Evolutionary conservation across 2,888 invertebrate genomes (phyloP), one percentile per base, ranked within the genome.

Genomic region (Marasmarcha lunaedactyla): DNA sequence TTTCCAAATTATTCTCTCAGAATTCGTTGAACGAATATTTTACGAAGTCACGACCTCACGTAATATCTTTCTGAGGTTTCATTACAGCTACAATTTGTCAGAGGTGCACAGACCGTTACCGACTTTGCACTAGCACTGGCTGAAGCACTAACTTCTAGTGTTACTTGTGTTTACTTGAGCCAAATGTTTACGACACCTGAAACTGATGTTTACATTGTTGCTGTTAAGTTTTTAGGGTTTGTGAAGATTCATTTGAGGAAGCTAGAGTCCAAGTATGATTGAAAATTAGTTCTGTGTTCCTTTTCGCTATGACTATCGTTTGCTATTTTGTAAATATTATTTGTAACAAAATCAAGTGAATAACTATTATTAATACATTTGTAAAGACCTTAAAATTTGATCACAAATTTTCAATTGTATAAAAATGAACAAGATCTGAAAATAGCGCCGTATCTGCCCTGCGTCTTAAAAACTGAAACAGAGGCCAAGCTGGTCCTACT

Each of bases 1-100:
- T n/a, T n/a, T n/a, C n/a, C n/a, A n/a, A n/a, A n/a, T n/a, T n/a
- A n/a, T n/a, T n/a, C n/a, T n/a, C n/a, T n/a, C n/a, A n/a, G n/a
- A n/a, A n/a, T n/a, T n/a, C n/a, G n/a, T n/a, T n/a, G n/a, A n/a
- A n/a, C n/a, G n/a, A n/a, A n/a, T 20, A 20, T 20, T 20, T 20
- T 7, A 20, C 3, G 20, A 20, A 20, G 20, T 20, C 20, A 20
- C 7, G 3, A 7, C 20, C 7, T 20, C 7, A 5, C 20, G 20
- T 20, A 20, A 20, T 20, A 20, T 20, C 20, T 20, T 20, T 20
- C 20, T 20, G 20, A 20, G 20, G 20, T 52, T 58, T 65, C 65
- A 63, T 66, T 66, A 65, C 63, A 54, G 58, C 59, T 54, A 59
- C 62, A 61, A 69, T 68, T 67, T 67, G 64, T 68, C 65, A 59